Conservation (phyloP, 1,140 invertebrate genomes). For the Anoplophora glabripennis region DNA sequence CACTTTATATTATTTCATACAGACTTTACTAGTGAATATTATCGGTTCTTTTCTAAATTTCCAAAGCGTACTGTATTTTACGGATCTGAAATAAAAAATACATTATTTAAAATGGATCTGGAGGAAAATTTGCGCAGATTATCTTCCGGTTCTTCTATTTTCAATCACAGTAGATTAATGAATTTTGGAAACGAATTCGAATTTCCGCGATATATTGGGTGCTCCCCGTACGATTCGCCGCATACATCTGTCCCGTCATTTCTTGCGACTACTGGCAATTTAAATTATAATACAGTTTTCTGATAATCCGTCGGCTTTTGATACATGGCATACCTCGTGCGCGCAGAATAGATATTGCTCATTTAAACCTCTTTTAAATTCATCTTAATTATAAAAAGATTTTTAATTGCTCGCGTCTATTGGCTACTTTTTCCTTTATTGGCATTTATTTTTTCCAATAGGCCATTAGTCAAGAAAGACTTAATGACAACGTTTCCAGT, state of each 20-base stretch:
- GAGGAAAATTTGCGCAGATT: too few species aligned
- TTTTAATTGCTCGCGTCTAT: conserved; percentile 40
- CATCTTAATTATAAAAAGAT: conserved; percentile 41
- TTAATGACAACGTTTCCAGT: too few species aligned
- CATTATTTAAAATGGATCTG: too few species aligned
- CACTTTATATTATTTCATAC: too few species aligned
- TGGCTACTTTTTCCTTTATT: conserved; percentile 28
- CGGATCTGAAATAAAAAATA: too few species aligned
- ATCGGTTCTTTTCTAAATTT: too few species aligned
- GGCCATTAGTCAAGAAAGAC: conserved; percentile 7
- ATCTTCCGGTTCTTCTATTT: too few species aligned
- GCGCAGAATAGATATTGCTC: conserved; percentile 40
- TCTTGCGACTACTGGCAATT: conserved; percentile 21
- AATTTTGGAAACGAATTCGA: too few species aligned
- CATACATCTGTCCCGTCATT: conserved; percentile 23
- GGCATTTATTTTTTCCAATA: conserved; percentile 19
- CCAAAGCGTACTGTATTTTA: too few species aligned
- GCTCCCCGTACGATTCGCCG: neutral
- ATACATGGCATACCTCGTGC: conserved; percentile 25
- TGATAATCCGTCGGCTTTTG: conserved; percentile 39
- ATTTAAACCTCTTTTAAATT: conserved; percentile 34
- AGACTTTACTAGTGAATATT: too few species aligned
- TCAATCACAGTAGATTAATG: too few species aligned
- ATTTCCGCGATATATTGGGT: neutral
- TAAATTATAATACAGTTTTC: conserved; percentile 38